Percentiles rank a stretch among this genome's conserved stretches.
phyloP scores from a whole-genome alignment of 1,140 invertebrate species.

The Drosophila kepulauana region DNA sequence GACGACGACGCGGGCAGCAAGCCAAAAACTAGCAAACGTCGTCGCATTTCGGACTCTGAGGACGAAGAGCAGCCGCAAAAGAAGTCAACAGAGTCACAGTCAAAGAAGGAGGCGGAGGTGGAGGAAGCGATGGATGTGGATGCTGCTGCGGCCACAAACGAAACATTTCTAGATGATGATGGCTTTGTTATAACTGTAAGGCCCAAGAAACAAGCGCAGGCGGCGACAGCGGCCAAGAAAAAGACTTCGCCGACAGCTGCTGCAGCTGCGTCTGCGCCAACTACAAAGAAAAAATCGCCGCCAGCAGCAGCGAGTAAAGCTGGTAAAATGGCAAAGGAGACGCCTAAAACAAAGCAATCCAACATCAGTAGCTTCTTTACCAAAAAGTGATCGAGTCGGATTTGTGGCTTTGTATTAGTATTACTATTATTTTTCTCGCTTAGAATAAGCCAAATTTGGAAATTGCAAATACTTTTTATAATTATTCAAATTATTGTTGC shows the following conservation, averaged over 20 bases:
- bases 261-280: slow-evolving; percentile 20
- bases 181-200: slow-evolving; percentile 80
- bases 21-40: slow-evolving; percentile 52
- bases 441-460: background rate
- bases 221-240: slow-evolving; percentile 35
- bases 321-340: slow-evolving; percentile 44
- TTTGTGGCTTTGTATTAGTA: background rate
- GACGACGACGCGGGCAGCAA: slow-evolving; percentile 40
- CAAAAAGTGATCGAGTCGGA: slow-evolving; percentile 59
- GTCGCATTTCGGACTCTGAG: slow-evolving; percentile 76
- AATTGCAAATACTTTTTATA: background rate
- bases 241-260: slow-evolving; percentile 44
- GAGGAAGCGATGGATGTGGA: slow-evolving; percentile 55
- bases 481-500: background rate
- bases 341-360: slow-evolving; percentile 70
- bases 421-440: background rate
- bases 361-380: slow-evolving; percentile 78
- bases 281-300: slow-evolving; percentile 62
- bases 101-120: slow-evolving; percentile 19
- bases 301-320: slow-evolving; percentile 24
- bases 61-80: slow-evolving; percentile 73
- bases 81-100: slow-evolving; percentile 49
- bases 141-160: slow-evolving; percentile 48
- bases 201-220: slow-evolving; percentile 45
- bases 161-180: slow-evolving; percentile 81